A percentile compares a stretch with the other conserved stretches of the same genome.
Conservation (phyloP, 1,140 invertebrate species). For the Carcinoscorpius rotundicauda region DNA sequence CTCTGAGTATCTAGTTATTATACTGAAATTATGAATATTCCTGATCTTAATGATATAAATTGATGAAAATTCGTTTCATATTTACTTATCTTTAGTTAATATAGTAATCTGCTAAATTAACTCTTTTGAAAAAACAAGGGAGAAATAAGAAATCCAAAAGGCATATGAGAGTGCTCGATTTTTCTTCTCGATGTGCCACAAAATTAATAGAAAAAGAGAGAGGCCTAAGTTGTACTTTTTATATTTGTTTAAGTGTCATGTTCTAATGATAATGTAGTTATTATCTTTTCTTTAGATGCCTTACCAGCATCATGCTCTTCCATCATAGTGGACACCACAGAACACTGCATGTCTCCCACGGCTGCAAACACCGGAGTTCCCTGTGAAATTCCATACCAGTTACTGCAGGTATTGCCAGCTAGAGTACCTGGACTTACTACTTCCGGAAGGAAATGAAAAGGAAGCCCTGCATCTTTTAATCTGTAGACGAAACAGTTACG, state of each 20-base stretch:
- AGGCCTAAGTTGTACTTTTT: neutral
- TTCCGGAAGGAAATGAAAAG: conserved; percentile 53
- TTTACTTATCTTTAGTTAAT: too few species aligned
- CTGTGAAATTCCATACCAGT: conserved; percentile 62
- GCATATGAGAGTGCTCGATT: too few species aligned
- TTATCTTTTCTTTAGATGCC: neutral
- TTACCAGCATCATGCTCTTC: conserved; percentile 41
- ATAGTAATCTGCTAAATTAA: too few species aligned
- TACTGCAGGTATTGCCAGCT: conserved; percentile 47
- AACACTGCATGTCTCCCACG: conserved; percentile 71
- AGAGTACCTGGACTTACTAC: conserved; percentile 49
- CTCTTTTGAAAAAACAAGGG: too few species aligned
- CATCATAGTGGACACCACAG: conserved; percentile 59
- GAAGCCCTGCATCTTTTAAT: conserved; percentile 43
- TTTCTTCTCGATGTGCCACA: neutral
- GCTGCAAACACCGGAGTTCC: conserved; percentile 58
- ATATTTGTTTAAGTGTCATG: neutral
- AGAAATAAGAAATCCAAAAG: too few species aligned
- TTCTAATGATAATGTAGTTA: too few species aligned
- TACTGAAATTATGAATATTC: too few species aligned
- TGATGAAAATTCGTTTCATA: too few species aligned
- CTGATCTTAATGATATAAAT: too few species aligned
- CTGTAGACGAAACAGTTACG: conserved; percentile 3
- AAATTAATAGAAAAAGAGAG: neutral
- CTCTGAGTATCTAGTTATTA: too few species aligned